These are phyloP conservation scores for Ophion obscuratus DNA, from an alignment of 2,888 invertebrate species.

Conservation along the genomic window DNA sequence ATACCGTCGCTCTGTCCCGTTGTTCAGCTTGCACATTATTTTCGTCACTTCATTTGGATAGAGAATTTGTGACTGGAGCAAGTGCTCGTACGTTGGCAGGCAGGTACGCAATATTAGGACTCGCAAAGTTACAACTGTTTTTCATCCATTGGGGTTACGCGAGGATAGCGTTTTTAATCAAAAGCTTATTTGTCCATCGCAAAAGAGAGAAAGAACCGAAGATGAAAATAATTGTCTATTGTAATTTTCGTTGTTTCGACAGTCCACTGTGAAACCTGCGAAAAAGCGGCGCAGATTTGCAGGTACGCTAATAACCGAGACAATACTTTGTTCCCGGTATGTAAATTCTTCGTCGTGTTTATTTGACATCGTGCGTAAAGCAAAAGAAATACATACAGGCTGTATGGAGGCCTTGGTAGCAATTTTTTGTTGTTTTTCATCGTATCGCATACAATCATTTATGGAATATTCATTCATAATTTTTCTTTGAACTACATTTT, in stretches of 20 bases:
- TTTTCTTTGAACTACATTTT: slow-evolving; percentile 47
- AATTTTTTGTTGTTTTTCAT: slow-evolving; percentile 35
- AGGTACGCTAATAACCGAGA: slow-evolving; percentile 80
- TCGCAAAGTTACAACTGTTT: neutral
- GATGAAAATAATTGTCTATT: slow-evolving; percentile 58
- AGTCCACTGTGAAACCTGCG: slow-evolving; percentile 83
- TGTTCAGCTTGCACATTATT: slow-evolving; percentile 70
- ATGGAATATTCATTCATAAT: slow-evolving; percentile 35
- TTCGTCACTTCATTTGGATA: neutral
- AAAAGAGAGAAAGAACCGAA: slow-evolving; percentile 32
- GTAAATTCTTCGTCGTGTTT: slow-evolving; percentile 51
- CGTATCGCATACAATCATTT: slow-evolving; percentile 46
- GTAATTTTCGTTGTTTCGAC: slow-evolving; percentile 82
- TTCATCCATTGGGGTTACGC: slow-evolving; percentile 7
- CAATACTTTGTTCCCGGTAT: slow-evolving; percentile 62
- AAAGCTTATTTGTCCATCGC: slow-evolving; percentile 47
- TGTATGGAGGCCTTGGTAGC: slow-evolving; percentile 49
- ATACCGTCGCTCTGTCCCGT: slow-evolving; percentile 74
- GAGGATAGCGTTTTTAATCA: slow-evolving; percentile 32
- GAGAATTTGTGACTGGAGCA: neutral
- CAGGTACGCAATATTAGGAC: slow-evolving; percentile 18
- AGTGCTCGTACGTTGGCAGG: slow-evolving; percentile 1
- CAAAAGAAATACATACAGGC: slow-evolving; percentile 9
- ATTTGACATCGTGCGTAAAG: slow-evolving; percentile 22
- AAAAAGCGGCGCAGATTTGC: slow-evolving; percentile 83